A percentile compares a stretch with the other conserved stretches of the same genome.
phyloP scores from a whole-genome alignment of 2,113 vertebrate genomes.

The Edolisoma coerulescens region DNA sequence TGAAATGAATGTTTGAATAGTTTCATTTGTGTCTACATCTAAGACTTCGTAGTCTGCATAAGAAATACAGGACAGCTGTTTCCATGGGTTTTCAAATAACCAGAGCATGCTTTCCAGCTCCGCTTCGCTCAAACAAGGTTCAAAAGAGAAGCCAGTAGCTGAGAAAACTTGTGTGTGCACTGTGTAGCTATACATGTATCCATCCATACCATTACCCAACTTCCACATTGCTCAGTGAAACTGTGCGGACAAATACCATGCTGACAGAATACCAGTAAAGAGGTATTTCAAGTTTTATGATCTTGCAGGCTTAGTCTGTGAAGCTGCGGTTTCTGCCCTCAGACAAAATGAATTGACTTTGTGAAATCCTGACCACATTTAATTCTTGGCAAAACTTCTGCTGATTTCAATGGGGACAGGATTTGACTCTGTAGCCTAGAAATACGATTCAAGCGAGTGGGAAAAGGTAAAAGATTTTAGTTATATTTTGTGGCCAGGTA shows the following conservation, averaged over 20 bases:
- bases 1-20: neutral
- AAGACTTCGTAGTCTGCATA: neutral
- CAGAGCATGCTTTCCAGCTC: neutral
- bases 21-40: neutral
- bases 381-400: constrained; percentile 44
- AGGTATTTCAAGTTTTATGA: neutral
- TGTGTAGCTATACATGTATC: neutral
- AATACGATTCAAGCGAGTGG: neutral
- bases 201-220: neutral
- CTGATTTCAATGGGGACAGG: constrained; percentile 61
- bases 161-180: neutral
- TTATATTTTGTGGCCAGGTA: constrained; percentile 6
- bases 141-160: neutral
- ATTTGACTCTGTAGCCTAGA: constrained; percentile 3
- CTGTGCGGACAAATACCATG: neutral
- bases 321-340: neutral
- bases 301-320: neutral
- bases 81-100: neutral
- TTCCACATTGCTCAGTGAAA: neutral
- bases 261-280: neutral
- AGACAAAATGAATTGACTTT: neutral
- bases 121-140: neutral
- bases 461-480: neutral
- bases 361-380: constrained; percentile 59
- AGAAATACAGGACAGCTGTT: neutral